phyloP scores from a whole-genome alignment of 2,113 vertebrate species.

The Baryphthengus martii region DNA sequence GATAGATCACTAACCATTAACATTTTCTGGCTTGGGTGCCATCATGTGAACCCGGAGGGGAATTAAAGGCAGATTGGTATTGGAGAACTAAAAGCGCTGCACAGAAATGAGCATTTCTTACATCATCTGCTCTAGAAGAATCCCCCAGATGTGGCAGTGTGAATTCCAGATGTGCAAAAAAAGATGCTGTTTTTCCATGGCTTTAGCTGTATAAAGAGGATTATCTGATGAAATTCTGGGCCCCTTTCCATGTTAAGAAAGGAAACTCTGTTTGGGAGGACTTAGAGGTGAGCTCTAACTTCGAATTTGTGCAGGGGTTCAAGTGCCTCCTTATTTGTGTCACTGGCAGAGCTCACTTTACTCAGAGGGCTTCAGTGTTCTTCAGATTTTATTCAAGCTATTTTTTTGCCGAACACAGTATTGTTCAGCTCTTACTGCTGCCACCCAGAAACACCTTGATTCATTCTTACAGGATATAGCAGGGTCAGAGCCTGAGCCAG shows the following conservation, averaged over 20 bases:
- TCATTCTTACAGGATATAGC: background rate
- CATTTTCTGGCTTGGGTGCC: background rate
- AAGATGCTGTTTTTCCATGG: background rate
- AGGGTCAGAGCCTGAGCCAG: background rate
- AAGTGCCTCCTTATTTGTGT: background rate
- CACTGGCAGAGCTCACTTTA: background rate
- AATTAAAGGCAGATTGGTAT: background rate
- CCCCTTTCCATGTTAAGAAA: background rate
- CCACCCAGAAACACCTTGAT: background rate
- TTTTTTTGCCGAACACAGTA: background rate
- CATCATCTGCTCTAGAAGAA: background rate
- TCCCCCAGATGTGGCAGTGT: rapidly evolving
- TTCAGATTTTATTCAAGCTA: background rate
- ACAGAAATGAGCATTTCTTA: background rate
- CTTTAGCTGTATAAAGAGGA: background rate
- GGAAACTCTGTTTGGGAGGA: background rate
- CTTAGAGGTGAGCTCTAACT: background rate
- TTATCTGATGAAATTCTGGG: background rate
- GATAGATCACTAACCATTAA: background rate
- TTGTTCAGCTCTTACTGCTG: background rate
- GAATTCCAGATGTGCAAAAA: background rate
- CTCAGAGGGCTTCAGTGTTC: background rate
- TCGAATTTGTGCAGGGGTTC: background rate
- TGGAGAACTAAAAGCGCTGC: background rate
- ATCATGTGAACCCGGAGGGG: background rate